Conservation (phyloP, 2,888 invertebrate species). For the Camptogramma bilineatum region DNA sequence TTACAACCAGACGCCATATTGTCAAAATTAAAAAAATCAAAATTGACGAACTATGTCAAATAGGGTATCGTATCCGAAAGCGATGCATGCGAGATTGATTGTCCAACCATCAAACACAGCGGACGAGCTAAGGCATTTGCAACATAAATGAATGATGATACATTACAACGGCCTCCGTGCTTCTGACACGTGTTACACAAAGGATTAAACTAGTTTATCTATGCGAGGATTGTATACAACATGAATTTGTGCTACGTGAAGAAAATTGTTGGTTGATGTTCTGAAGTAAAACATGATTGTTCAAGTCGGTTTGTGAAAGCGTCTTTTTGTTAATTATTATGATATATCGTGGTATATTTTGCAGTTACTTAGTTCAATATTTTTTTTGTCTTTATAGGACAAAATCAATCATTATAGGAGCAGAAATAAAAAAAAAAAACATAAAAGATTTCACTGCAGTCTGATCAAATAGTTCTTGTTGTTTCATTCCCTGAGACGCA, state of each 20-base stretch:
- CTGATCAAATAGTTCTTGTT: background rate
- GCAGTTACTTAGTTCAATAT: too few relatives aligned
- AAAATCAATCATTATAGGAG: too few relatives aligned
- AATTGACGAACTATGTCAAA: too few relatives aligned
- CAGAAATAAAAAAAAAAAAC: too few relatives aligned
- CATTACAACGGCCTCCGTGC: slow-evolving; percentile 24
- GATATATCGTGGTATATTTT: too few relatives aligned
- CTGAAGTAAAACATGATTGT: background rate
- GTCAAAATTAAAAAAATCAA: too few relatives aligned
- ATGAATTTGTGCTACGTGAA: background rate
- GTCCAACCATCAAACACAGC: slow-evolving; percentile 7
- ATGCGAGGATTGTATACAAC: slow-evolving; percentile 12
- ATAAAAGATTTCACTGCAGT: background rate
- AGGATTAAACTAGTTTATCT: slow-evolving; percentile 23
- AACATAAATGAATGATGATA: slow-evolving; percentile 32
- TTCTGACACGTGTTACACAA: slow-evolving; percentile 25
- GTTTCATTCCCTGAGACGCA: background rate
- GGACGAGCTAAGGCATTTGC: slow-evolving; percentile 17
- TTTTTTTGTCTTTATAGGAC: too few relatives aligned
- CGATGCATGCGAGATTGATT: slow-evolving; percentile 6
- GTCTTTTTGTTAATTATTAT: too few relatives aligned
- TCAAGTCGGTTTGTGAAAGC: background rate
- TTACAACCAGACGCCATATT: too few relatives aligned
- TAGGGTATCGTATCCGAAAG: too few relatives aligned
- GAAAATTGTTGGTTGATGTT: too few relatives aligned